Conservation (phyloP, 2,888 invertebrate genomes). For the Drepana falcataria region DNA sequence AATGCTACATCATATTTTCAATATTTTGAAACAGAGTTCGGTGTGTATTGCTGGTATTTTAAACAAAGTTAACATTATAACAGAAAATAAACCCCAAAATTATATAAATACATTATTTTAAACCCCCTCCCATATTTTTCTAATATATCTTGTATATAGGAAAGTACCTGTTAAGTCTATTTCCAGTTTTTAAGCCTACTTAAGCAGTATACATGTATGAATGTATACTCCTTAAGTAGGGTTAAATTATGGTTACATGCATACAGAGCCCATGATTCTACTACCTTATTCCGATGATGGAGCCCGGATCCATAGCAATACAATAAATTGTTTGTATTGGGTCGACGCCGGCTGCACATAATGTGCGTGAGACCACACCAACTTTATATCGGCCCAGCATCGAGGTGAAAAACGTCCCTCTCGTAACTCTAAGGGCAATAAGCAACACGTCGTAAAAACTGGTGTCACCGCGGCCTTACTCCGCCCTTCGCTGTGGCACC, state of each 20-base stretch:
- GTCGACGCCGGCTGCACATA: constrained; percentile 49
- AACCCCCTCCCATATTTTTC: too few species aligned
- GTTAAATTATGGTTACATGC: constrained; percentile 6
- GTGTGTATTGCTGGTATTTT: too few species aligned
- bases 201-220: too few species aligned
- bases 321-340: constrained; percentile 68
- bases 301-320: constrained; percentile 58
- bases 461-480: constrained; percentile 29
- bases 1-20: too few species aligned
- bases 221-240: too few species aligned
- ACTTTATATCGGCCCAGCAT: constrained; percentile 48
- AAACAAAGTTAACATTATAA: too few species aligned
- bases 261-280: constrained; percentile 44
- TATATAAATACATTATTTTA: too few species aligned
- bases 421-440: constrained; percentile 50
- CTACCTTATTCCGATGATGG: constrained; percentile 47
- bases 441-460: constrained; percentile 43
- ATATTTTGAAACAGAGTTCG: too few species aligned
- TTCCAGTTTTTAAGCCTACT: too few species aligned
- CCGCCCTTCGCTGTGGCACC: constrained; percentile 21
- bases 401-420: constrained; percentile 54
- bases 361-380: constrained; percentile 58
- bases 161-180: too few species aligned
- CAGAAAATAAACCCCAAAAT: too few species aligned
- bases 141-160: too few species aligned